phyloP scores from a whole-genome alignment of 2,113 vertebrate genomes.

The Chroicocephalus ridibundus region DNA sequence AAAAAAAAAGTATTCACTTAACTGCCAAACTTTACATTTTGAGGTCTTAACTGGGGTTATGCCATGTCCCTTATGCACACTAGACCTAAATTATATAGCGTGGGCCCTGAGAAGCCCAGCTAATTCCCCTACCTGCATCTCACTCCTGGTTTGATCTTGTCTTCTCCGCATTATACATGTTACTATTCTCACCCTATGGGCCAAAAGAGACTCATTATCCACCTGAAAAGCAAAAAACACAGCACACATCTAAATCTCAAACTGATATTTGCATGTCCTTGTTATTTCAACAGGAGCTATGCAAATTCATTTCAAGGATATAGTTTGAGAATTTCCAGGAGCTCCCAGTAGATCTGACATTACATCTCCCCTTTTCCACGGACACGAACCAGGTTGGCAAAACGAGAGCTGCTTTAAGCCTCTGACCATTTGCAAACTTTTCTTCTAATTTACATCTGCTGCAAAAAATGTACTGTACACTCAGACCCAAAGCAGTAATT shows the following conservation, averaged over 20 bases:
- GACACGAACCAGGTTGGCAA: neutral
- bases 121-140: neutral
- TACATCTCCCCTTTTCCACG: neutral
- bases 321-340: neutral
- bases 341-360: conserved; percentile 10
- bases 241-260: conserved; percentile 29
- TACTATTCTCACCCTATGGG: neutral
- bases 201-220: conserved; percentile 62
- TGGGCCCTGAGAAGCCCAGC: neutral
- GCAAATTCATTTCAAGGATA: conserved; percentile 34
- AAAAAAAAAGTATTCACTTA: neutral
- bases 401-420: neutral
- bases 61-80: neutral
- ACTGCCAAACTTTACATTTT: neutral
- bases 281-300: conserved; percentile 47
- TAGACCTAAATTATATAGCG: neutral
- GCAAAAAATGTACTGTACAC: neutral
- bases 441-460: neutral
- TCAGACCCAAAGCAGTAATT: conserved; percentile 5
- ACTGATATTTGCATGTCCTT: conserved; percentile 52
- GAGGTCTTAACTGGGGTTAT: neutral
- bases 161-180: neutral
- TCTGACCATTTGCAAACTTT: neutral
- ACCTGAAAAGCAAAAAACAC: conserved; percentile 36
- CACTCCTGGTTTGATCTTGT: neutral